These are phyloP conservation scores for Acrocephalus scirpaceus DNA, from an alignment of 2,797 vertebrate species.

Conservation along the genomic window DNA sequence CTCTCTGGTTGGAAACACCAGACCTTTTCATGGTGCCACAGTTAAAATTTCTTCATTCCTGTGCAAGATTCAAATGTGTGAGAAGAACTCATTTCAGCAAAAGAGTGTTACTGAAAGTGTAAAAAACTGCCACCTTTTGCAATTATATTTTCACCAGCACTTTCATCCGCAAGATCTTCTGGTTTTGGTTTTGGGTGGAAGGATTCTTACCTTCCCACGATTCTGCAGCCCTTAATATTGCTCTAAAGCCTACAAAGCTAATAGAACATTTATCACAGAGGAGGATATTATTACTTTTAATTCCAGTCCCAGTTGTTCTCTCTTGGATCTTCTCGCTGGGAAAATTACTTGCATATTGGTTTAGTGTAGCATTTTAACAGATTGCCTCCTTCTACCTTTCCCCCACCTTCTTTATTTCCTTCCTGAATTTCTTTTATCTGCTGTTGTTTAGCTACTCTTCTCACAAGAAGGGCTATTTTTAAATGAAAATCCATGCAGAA, in stretches of 20 bases:
- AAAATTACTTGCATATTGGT: not conserved
- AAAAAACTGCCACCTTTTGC: not conserved
- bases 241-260: not conserved
- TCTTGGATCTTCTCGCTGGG: not conserved
- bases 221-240: not conserved
- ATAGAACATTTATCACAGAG: not conserved
- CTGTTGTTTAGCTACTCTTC: not conserved
- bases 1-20: not conserved
- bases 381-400: not conserved
- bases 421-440: not conserved
- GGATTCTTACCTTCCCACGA: not conserved
- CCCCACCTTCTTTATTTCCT: rapidly evolving
- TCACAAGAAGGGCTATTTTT: not conserved
- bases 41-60: not conserved
- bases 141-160: not conserved
- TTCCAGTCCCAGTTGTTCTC: not conserved
- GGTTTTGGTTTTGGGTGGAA: not conserved
- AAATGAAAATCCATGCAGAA: not conserved
- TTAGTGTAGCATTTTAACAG: not conserved
- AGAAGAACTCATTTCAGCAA: not conserved
- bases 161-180: not conserved
- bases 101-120: not conserved
- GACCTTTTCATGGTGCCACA: not conserved
- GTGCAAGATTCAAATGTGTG: not conserved
- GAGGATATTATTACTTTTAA: not conserved